Evolutionary conservation across 1,140 invertebrate genomes (phyloP), one percentile per base, ranked within the genome.

Genomic region (Dreissena polymorpha): DNA sequence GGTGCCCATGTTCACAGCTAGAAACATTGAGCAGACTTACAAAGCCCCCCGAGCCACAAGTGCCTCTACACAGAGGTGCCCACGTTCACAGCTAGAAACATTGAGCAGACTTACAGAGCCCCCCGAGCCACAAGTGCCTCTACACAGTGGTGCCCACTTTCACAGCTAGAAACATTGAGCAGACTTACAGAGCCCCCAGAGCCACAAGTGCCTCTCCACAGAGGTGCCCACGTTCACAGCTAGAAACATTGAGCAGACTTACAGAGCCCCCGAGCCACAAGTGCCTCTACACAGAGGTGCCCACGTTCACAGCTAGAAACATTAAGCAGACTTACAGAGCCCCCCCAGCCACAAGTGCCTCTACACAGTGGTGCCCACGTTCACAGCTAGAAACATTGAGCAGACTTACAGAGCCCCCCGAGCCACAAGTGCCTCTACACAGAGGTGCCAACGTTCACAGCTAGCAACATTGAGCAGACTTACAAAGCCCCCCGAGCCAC

Each of bases 81-180:
- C 39, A 39, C 8, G 39, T 39, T 8, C 39, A 8, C 39, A 39
- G 2, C 39, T 8, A 49, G 0, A 18, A 79, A 74, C 0, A 74
- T 57, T 21, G 21, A 64, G 50, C 23, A 55, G 23, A 94, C 95
- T 95, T 94, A 96, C 91, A 99, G 93, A 67, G 97, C 97, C 86
- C 97, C 98, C 91, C 97, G 94, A 14, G 98, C 98, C 0, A 98
- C 97, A 64, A 98, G 93, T 67, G 97, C 98, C 94, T 99, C 98
- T 0, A 98, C 97, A 39, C 39, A 39, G 39, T 5, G 39, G 39
- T 39, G 39, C 8, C 39, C 39, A 39, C 8, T 2, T 39, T 8
- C 39, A 8, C 39, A 39, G 2, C 39, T 8, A 49, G 0, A 18
- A 79, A 74, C 0, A 74, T 57, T 21, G 21, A 64, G 50, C 23